phyloP scores from a whole-genome alignment of 2,888 invertebrate species.

The Machimus atricapillus region DNA sequence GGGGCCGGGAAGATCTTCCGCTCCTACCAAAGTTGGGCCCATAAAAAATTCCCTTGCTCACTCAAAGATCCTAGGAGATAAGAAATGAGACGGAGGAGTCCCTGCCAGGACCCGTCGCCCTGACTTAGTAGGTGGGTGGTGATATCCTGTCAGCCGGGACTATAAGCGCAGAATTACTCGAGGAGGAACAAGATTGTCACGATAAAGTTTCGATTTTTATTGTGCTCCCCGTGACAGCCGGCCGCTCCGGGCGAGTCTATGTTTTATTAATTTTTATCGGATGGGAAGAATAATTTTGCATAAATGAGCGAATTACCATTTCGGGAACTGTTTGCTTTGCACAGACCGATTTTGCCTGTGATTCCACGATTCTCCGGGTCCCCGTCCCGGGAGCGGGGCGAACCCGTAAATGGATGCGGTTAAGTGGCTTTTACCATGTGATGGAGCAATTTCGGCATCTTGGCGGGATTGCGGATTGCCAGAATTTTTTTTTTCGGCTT shows the following conservation, averaged over 20 bases:
- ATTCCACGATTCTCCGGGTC: background rate
- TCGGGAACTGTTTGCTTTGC: background rate
- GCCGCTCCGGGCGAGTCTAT: background rate
- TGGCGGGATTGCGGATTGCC: background rate
- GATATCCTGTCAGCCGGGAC: conserved; percentile 11
- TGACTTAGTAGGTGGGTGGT: conserved; percentile 26
- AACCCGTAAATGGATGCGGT: background rate
- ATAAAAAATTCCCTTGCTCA: conserved; percentile 41
- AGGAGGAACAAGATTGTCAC: conserved; percentile 20
- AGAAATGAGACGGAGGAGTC: conserved; percentile 37
- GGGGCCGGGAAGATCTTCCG: background rate
- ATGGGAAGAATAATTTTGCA: background rate
- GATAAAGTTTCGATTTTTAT: conserved; percentile 25
- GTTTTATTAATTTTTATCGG: background rate
- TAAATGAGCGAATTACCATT: background rate
- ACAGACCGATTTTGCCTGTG: background rate
- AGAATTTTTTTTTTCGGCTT: background rate
- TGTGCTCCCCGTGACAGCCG: background rate
- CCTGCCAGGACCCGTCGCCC: background rate
- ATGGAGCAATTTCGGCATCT: background rate
- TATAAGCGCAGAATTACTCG: conserved; percentile 23
- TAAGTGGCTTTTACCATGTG: background rate
- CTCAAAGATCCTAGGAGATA: conserved; percentile 34
- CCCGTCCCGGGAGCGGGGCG: background rate
- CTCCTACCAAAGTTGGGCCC: background rate